These are phyloP conservation scores for Vanessa cardui DNA, from an alignment of 2,888 invertebrate genomes.

Conservation along the genomic window DNA sequence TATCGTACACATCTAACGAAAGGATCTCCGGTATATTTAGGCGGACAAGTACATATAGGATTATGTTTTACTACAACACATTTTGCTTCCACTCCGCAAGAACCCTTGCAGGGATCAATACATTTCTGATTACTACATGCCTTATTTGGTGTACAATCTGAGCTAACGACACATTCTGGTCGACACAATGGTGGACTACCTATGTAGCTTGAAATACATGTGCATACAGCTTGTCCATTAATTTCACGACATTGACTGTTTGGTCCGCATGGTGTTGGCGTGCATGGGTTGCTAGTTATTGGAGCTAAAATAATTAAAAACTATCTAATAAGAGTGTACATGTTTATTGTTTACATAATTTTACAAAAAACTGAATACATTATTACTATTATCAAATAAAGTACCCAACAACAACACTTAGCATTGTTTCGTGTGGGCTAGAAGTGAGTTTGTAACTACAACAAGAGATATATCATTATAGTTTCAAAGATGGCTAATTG, in stretches of 20 bases:
- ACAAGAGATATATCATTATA: too few species aligned
- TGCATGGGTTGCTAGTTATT: constrained; percentile 83
- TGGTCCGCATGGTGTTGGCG: constrained; percentile 89
- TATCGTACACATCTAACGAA: constrained; percentile 85
- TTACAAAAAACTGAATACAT: too few species aligned
- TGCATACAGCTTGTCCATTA: constrained; percentile 88
- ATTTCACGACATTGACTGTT: constrained; percentile 87
- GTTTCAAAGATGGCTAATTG: too few species aligned
- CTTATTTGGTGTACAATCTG: constrained; percentile 87
- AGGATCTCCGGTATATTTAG: constrained; percentile 88
- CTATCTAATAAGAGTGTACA: background rate
- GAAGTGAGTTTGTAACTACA: too few species aligned
- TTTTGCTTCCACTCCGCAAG: constrained; percentile 88
- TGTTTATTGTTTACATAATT: background rate
- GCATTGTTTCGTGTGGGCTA: too few species aligned
- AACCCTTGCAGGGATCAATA: constrained; percentile 87
- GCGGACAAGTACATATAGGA: constrained; percentile 88
- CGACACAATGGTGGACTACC: constrained; percentile 89
- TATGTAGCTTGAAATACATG: constrained; percentile 86
- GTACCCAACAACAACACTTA: too few species aligned
- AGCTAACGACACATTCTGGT: constrained; percentile 90
- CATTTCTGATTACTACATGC: constrained; percentile 90
- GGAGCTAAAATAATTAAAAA: constrained; percentile 56
- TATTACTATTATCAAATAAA: too few species aligned
- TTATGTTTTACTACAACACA: constrained; percentile 90